Conservation (phyloP, 1,140 invertebrate species). For the Drosophila lacertosa region DNA sequence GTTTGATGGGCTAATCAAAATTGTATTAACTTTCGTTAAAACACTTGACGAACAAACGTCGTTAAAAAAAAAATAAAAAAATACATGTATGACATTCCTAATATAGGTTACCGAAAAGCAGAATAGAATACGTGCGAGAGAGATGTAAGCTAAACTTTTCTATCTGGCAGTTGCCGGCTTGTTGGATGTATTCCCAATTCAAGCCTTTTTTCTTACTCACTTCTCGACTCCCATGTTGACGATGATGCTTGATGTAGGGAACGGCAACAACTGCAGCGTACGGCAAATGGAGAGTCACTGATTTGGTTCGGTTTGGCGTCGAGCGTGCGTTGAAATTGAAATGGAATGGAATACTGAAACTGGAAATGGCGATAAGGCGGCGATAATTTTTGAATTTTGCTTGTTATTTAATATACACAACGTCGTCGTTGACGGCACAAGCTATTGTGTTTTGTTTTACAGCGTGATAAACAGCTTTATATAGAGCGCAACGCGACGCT, state of each 20-base stretch:
- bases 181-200: not conserved
- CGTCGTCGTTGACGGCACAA: slow-evolving; percentile 11
- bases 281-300: slow-evolving; percentile 61
- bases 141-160: too few relatives aligned
- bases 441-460: slow-evolving; percentile 35
- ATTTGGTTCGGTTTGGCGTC: slow-evolving; percentile 20
- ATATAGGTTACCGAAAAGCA: too few relatives aligned
- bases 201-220: slow-evolving; percentile 46
- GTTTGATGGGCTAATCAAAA: slow-evolving; percentile 26
- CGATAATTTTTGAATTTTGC: slow-evolving; percentile 22
- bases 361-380: slow-evolving; percentile 58
- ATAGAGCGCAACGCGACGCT: slow-evolving; percentile 38
- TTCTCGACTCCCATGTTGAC: slow-evolving; percentile 63
- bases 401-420: slow-evolving; percentile 1
- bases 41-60: not conserved
- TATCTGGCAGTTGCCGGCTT: not conserved
- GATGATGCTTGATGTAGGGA: not conserved
- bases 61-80: not conserved
- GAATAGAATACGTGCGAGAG: not conserved
- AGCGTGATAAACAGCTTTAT: slow-evolving; percentile 34
- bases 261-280: slow-evolving; percentile 53
- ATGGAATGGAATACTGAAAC: slow-evolving; percentile 44
- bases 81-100: not conserved
- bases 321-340: slow-evolving; percentile 14
- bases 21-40: slow-evolving; percentile 2